Evolutionary conservation across 2,888 invertebrate genomes (phyloP), one percentile per base, ranked within the genome.

Genomic region (Ormyrus labotus): DNA sequence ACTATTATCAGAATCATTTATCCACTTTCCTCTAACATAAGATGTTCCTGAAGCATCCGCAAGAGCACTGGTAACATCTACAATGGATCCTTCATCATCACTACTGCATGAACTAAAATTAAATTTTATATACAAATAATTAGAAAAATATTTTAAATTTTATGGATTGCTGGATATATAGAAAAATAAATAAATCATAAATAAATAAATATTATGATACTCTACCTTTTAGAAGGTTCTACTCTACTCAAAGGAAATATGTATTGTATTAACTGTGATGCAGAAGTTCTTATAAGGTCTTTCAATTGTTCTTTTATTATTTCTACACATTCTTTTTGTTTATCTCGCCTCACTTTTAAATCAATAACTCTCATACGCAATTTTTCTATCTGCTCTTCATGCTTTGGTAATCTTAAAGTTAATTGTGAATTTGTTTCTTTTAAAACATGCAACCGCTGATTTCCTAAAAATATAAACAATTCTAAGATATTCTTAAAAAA

Each of bases 11-110:
- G 93, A 92, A 92, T 92, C 95, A 87, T 88, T 90, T 87, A 96
- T 93, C 96, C 97, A 96, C 85, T 94, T 94, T 87, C 96, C 95
- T 89, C 95, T 92, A 88, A 97, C 94, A 90, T 96, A 95, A 82
- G 96, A 93, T 85, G 96, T 95, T 91, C 96, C 94, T 68, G 95
- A 94, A 51, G 96, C 95, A 89, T 96, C 96, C 9, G 95, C 95
- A 68, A 93, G 91, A 6, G 93, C 90, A 84, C 86, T 89, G 67
- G 89, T 90, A 55, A 91, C 87, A 83, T 91, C 90, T 11, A 87
- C 84, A 81, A 86, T 88, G 63, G 85, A 85, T 83, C 85, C 88
- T 77, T 87, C 89, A 73, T 89, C 89, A 73, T 91, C 91, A 65
- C 89, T 89, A 82, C 88, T 90, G 65, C 86, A 89, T 72, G 87